phyloP scores from a whole-genome alignment of 2,113 vertebrate genomes.

The Suricata suricatta region DNA sequence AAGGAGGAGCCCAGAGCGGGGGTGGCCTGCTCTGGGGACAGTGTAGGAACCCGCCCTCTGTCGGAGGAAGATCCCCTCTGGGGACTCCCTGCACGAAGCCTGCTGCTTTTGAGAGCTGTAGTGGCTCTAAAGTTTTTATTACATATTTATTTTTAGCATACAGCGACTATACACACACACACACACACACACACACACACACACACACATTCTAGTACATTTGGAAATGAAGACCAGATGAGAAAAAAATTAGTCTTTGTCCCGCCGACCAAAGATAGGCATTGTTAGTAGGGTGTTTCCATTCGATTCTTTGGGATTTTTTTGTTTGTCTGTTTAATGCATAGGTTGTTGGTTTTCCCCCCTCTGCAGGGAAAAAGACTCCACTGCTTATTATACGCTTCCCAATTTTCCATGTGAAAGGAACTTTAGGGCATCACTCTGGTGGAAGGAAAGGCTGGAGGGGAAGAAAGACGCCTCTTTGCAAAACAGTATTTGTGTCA shows the following conservation, averaged over 20 bases:
- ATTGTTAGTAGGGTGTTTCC: background rate
- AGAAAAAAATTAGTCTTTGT: background rate
- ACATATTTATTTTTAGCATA: background rate
- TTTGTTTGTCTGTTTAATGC: background rate
- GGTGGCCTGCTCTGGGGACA: background rate
- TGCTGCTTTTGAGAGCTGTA: background rate
- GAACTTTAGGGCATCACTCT: background rate
- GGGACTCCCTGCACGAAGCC: background rate
- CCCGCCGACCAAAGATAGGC: background rate
- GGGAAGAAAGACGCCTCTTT: background rate
- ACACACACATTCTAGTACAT: background rate
- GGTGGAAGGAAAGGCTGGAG: background rate
- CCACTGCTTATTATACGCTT: background rate
- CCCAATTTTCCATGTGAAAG: background rate
- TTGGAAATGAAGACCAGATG: background rate
- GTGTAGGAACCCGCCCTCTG: background rate
- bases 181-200: no score
- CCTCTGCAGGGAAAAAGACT: background rate
- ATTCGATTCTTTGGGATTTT: background rate
- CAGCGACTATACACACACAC: no score
- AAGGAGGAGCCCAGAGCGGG: background rate
- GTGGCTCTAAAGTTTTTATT: background rate
- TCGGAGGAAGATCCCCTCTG: no score
- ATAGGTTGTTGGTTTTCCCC: no score
- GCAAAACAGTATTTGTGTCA: background rate